Conservation (phyloP, 2,888 invertebrate species). For the Lithophane leautieri region DNA sequence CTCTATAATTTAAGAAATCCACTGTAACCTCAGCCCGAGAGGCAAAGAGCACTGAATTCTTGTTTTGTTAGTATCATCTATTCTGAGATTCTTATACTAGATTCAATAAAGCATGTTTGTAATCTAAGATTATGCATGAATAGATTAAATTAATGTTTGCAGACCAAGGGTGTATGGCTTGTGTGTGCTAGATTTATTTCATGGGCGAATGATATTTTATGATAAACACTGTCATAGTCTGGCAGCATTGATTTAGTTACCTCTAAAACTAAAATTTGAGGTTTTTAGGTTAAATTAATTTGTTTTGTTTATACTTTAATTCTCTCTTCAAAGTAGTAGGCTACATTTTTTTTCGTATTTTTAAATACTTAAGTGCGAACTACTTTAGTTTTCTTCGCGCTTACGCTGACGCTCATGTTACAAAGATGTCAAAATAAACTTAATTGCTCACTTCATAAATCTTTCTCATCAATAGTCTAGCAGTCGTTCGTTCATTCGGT, state of each 20-base stretch:
- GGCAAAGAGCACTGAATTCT: background rate
- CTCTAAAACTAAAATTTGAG: conserved; percentile 16
- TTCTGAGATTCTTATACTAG: conserved; percentile 24
- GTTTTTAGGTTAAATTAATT: conserved; percentile 16
- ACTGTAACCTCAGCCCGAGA: background rate
- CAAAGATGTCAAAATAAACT: background rate
- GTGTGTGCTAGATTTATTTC: conserved; percentile 46
- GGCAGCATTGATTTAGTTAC: conserved; percentile 9
- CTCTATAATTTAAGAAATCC: background rate
- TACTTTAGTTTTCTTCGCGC: too few species aligned
- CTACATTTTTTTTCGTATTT: background rate
- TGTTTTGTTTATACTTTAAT: conserved; percentile 7
- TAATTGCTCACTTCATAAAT: background rate
- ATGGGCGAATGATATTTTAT: conserved; percentile 36
- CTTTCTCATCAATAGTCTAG: conserved; percentile 8
- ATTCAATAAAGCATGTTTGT: conserved; percentile 46
- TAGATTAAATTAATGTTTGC: conserved; percentile 57
- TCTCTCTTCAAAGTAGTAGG: background rate
- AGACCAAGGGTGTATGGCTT: conserved; percentile 53
- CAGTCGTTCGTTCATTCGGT: conserved; percentile 39
- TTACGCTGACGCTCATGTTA: too few species aligned
- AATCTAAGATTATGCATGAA: conserved; percentile 57
- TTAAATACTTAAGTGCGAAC: too few species aligned
- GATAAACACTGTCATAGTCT: conserved; percentile 23
- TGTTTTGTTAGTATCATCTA: background rate